A percentile compares a stretch with the other conserved stretches of the same genome.
phyloP scores from a whole-genome alignment of 2,797 vertebrate species.

The Urocyon cinereoargenteus region DNA sequence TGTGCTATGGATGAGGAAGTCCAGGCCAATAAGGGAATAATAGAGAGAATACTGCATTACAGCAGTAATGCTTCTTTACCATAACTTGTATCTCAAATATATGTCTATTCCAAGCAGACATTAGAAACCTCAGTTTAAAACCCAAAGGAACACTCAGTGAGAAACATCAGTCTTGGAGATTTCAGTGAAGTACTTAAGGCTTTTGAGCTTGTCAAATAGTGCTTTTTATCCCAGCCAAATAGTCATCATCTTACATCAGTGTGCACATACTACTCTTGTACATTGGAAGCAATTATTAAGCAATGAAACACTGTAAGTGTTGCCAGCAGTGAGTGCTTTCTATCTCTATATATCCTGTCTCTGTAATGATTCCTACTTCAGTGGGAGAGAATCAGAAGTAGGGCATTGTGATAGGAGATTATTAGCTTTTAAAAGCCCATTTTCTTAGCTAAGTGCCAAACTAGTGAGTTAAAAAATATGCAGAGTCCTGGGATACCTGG shows the following conservation, averaged over 20 bases:
- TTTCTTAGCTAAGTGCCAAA: conserved; percentile 9
- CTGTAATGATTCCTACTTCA: background rate
- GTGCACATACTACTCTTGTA: background rate
- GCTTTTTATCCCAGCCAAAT: background rate
- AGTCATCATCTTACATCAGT: background rate
- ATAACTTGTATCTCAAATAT: conserved; percentile 16
- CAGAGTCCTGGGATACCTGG: background rate
- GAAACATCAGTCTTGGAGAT: conserved; percentile 15
- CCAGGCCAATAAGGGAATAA: background rate
- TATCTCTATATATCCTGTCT: background rate
- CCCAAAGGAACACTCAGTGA: background rate
- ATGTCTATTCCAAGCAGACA: background rate
- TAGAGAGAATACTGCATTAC: conserved; percentile 10
- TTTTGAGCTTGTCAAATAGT: conserved; percentile 7
- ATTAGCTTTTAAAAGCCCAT: conserved; percentile 16
- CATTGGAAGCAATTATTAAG: background rate
- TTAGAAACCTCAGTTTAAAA: conserved; percentile 35
- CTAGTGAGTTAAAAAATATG: background rate
- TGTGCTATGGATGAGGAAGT: conserved; percentile 29
- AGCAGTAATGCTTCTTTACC: background rate
- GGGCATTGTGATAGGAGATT: background rate
- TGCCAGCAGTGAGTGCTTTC: background rate
- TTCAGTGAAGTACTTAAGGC: conserved; percentile 2
- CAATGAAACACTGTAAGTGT: background rate
- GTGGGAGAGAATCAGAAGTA: background rate